These are phyloP conservation scores for Pseudolaguvia tuberculata DNA, from an alignment of 2,113 vertebrate species.

Conservation along the genomic window DNA sequence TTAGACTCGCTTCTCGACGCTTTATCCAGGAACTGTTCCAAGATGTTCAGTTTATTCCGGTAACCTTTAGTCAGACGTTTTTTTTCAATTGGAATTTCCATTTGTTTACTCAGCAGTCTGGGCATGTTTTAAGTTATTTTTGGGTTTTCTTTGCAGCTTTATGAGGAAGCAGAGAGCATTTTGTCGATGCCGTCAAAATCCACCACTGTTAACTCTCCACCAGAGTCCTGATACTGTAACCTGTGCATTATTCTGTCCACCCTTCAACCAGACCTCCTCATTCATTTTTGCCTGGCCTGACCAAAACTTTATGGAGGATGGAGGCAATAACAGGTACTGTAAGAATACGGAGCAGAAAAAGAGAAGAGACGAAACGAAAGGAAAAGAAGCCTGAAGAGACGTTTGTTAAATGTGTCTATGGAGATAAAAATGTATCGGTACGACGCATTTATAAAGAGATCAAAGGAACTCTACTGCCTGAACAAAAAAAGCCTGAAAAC, in stretches of 20 bases:
- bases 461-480: conserved; percentile 29
- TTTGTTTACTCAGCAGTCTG: not conserved
- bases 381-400: not conserved
- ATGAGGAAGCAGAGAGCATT: conserved; percentile 92
- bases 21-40: conserved; percentile 99
- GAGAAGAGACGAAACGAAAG: conserved; percentile 25
- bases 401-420: not conserved
- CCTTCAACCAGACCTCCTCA: conserved; percentile 46
- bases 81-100: not conserved
- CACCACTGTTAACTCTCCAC: conserved; percentile 64
- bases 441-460: conserved; percentile 27
- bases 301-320: conserved; percentile 28
- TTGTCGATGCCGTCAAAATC: conserved; percentile 77
- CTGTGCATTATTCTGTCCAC: conserved; percentile 5
- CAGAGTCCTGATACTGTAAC: conserved; percentile 79
- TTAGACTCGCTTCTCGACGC: conserved; percentile 88
- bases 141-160: conserved; percentile 79
- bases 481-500: no score
- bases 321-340: conserved; percentile 37
- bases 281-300: conserved; percentile 37
- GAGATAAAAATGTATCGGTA: conserved; percentile 23
- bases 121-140: not conserved
- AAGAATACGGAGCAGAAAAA: conserved; percentile 62
- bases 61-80: conserved; percentile 48
- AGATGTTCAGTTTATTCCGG: conserved; percentile 94